These are phyloP conservation scores for Bembecia ichneumoniformis DNA, from an alignment of 2,888 invertebrate genomes.

Conservation along the genomic window DNA sequence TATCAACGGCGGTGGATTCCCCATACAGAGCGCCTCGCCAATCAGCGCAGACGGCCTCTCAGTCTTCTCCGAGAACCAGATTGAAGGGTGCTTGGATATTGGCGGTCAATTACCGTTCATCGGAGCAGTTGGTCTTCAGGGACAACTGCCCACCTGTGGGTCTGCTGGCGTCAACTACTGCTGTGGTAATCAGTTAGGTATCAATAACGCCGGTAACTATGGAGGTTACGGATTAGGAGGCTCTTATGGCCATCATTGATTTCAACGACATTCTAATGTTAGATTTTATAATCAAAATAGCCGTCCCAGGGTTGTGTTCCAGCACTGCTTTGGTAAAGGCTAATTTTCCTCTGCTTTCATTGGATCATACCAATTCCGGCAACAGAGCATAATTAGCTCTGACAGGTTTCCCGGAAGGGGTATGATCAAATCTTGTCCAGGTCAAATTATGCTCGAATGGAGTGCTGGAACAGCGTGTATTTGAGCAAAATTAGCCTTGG, in stretches of 20 bases:
- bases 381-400: too few relatives aligned
- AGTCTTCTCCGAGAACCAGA: constrained; percentile 25
- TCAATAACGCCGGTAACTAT: background rate
- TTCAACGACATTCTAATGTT: too few relatives aligned
- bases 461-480: too few relatives aligned
- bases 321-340: too few relatives aligned
- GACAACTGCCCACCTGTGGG: constrained; percentile 24
- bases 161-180: constrained; percentile 22
- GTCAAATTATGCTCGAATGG: too few relatives aligned
- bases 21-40: constrained; percentile 21
- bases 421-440: too few relatives aligned
- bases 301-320: too few relatives aligned
- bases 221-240: background rate
- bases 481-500: too few relatives aligned
- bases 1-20: background rate
- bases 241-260: background rate
- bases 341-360: too few relatives aligned
- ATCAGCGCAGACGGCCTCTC: constrained; percentile 27
- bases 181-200: constrained; percentile 19
- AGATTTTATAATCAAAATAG: too few relatives aligned
- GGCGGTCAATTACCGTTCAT: constrained; percentile 35
- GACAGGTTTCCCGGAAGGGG: too few relatives aligned
- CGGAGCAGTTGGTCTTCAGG: constrained; percentile 28
- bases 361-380: background rate
- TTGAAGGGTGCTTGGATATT: constrained; percentile 26